Base-by-base conservation (phyloP, 2,888 invertebrate species). In the Vandiemenella viatica region DNA sequence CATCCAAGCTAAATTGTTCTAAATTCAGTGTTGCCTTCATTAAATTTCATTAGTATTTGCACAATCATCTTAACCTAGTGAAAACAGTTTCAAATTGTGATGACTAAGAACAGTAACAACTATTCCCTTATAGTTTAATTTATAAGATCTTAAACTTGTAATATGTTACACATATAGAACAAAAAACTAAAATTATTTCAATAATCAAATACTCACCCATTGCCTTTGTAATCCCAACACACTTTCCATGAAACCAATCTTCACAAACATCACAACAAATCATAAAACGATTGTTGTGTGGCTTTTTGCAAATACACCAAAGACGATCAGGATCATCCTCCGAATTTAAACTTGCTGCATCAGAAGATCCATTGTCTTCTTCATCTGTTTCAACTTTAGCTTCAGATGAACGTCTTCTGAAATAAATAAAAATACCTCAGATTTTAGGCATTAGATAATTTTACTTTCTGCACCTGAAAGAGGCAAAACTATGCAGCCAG, bases 241-340 rank as follows among this genome's bases (percentile, higher is more conserved):
- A 96, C 62, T 86, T 88, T n/a, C 95, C 95, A 64, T 96, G 95
- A 65, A 90, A 96, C 95, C 95, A 96, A 63, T 95, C 92, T 63
- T 91, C 88, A 64, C 95, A 96, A 13, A 79, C 76, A 66, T 96
- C 95, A 65, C 96, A 96, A 65, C 91, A 91, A 60, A 95, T 95
- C 95, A 96, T 96, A 64, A 96, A 95, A 47, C 63, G 58, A 57
- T 93, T 91, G 61, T 92, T 90, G 65, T 93, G 92, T 1, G 95
- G 95, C 62, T 90, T 88, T 58, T 83, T 83, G 63, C 95, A 95
- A 62, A 95, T 86, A 65, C 95, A 95, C 92, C 95, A 95, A 46
- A 93, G 69, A 63, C 88, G 83, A 60, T 86, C 80, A 7, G 92
- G 92, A 73, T 93, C 92, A 68, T 92, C 91, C 67, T 91, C 90